A percentile compares a stretch with the other conserved stretches of the same genome.
Conservation (phyloP, 2,113 vertebrate genomes). For the Bettongia penicillata region DNA sequence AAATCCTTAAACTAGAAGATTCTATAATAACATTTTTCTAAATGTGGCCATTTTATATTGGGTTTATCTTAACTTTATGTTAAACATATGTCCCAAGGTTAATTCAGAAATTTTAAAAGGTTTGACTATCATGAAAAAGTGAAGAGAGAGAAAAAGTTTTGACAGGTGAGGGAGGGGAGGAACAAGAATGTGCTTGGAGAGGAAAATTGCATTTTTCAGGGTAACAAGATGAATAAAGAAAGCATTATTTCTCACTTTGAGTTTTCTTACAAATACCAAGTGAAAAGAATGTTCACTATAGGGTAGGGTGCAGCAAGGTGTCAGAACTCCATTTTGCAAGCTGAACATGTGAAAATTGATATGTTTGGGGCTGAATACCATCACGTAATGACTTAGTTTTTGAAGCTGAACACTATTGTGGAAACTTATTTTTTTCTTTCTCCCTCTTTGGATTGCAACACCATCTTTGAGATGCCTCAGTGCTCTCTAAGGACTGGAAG, state of each 20-base stretch:
- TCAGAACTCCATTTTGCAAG: not conserved
- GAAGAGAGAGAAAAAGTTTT: not conserved
- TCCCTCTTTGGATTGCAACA: not conserved
- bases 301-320: not conserved
- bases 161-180: not conserved
- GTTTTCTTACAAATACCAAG: not conserved
- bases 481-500: not conserved
- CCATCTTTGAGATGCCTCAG: fast-evolving
- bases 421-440: not conserved
- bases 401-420: not conserved
- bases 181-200: not conserved
- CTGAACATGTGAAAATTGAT: not conserved
- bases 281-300: not conserved
- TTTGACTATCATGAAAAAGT: not conserved
- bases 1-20: conserved; percentile 44
- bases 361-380: not conserved
- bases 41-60: conserved; percentile 41
- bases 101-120: conserved; percentile 40
- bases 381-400: not conserved
- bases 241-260: not conserved
- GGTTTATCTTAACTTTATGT: conserved; percentile 49
- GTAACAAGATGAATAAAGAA: not conserved
- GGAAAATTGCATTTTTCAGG: not conserved
- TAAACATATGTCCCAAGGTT: conserved; percentile 31
- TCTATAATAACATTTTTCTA: conserved; percentile 29